These are phyloP conservation scores for Python bivittatus DNA, from an alignment of 2,113 vertebrate species.

Conservation along the genomic window DNA sequence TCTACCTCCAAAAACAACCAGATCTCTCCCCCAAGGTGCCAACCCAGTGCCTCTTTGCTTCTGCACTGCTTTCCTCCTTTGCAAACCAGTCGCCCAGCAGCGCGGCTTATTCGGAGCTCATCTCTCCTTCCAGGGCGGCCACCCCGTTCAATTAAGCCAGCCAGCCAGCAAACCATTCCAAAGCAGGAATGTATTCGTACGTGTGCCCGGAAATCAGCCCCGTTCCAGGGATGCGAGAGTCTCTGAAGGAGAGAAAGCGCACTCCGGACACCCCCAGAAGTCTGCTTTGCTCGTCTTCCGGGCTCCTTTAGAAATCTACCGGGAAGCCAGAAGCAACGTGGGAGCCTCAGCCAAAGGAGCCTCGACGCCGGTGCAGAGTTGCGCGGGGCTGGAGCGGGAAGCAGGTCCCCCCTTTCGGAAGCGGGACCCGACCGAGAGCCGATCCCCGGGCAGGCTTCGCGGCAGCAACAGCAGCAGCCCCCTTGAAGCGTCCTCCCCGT, in stretches of 20 bases:
- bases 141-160: not conserved
- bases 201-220: not conserved
- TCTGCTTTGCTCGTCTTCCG: too few species aligned
- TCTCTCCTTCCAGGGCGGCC: not conserved
- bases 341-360: too few species aligned
- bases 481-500: not conserved
- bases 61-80: not conserved
- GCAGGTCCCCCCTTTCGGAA: not conserved
- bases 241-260: not conserved
- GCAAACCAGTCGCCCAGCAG: not conserved
- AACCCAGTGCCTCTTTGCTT: not conserved
- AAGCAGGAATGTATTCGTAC: not conserved
- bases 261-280: not conserved
- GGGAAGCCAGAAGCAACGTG: too few species aligned
- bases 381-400: not conserved
- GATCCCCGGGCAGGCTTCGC: not conserved
- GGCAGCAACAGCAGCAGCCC: not conserved
- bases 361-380: not conserved
- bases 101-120: not conserved
- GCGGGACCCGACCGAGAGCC: not conserved
- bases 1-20: not conserved
- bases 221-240: not conserved
- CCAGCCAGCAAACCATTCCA: not conserved
- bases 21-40: not conserved
- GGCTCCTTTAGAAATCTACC: not conserved